Evolutionary conservation across 2,888 invertebrate genomes (phyloP).

Genomic region (Gortyna flavago): DNA sequence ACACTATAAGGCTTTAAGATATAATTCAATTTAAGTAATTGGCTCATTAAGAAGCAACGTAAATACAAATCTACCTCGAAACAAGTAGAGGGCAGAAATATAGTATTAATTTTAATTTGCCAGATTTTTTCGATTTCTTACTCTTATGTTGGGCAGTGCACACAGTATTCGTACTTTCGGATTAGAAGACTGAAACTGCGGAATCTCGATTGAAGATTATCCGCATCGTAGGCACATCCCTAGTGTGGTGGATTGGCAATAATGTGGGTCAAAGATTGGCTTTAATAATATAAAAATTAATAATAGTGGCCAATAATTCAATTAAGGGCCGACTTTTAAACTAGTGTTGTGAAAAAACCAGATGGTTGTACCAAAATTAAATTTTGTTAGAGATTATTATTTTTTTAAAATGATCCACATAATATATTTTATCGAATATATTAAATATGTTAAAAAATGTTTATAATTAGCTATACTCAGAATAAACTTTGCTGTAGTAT

Average conservation of each 20-base stretch:
- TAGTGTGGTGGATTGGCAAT: constrained; percentile 20
- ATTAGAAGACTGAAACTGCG: constrained; percentile 43
- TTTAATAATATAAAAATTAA: constrained; percentile 22
- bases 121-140: background rate
- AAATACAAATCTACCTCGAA: constrained; percentile 43
- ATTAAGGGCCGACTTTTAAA: constrained; percentile 5
- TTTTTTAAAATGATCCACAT: constrained; percentile 23
- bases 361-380: constrained; percentile 19
- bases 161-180: constrained; percentile 27
- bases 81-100: constrained; percentile 33
- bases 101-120: constrained; percentile 23
- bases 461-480: background rate
- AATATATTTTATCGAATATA: constrained; percentile 6
- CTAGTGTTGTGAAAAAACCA: constrained; percentile 30
- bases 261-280: constrained; percentile 19
- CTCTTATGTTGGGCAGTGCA: constrained; percentile 3
- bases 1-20: constrained; percentile 16
- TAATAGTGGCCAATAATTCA: constrained; percentile 7
- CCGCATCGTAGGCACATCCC: constrained; percentile 2
- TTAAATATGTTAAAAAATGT: background rate
- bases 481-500: background rate
- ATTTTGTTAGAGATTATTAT: constrained; percentile 5
- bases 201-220: background rate
- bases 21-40: constrained; percentile 12
- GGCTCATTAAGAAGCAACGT: constrained; percentile 23